Conservation (phyloP, 2,888 invertebrate genomes). For the Archips crataeganus region DNA sequence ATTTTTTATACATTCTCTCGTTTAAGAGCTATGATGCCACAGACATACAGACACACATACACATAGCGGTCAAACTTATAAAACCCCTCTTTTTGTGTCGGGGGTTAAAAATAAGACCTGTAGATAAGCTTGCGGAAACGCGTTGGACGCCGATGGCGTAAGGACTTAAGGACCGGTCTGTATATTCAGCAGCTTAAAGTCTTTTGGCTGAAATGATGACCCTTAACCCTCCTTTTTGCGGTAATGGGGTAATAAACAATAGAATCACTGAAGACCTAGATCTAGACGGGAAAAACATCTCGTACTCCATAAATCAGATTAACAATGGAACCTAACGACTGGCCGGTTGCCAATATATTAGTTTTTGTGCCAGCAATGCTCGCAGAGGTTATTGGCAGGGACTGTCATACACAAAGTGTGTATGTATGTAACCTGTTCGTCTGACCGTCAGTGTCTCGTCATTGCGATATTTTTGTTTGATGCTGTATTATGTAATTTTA, state of each 20-base stretch:
- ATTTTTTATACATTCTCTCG: too few relatives aligned
- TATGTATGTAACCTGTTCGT: slow-evolving; percentile 1
- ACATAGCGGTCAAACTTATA: too few relatives aligned
- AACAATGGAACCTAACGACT: slow-evolving; percentile 43
- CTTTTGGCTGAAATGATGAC: not conserved
- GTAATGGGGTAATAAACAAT: not conserved
- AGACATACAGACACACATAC: too few relatives aligned
- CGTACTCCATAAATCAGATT: slow-evolving; percentile 25
- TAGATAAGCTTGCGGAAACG: too few relatives aligned
- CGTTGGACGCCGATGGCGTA: too few relatives aligned
- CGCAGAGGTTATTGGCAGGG: slow-evolving; percentile 59
- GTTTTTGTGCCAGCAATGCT: slow-evolving; percentile 50
- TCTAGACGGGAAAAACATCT: slow-evolving; percentile 6
- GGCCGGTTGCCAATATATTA: slow-evolving; percentile 51
- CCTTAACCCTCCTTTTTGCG: too few relatives aligned
- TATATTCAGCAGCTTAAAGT: too few relatives aligned
- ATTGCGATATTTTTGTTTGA: slow-evolving; percentile 18
- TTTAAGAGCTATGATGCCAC: too few relatives aligned
- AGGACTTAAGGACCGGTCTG: too few relatives aligned
- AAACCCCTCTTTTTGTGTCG: too few relatives aligned
- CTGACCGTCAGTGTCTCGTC: slow-evolving; percentile 20
- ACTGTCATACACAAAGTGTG: slow-evolving; percentile 40
- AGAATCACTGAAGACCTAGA: not conserved
- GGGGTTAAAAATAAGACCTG: too few relatives aligned
- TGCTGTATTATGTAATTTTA: slow-evolving; percentile 21